phyloP scores from a whole-genome alignment of 1,140 invertebrate genomes.

The Lepidostoma basale region DNA sequence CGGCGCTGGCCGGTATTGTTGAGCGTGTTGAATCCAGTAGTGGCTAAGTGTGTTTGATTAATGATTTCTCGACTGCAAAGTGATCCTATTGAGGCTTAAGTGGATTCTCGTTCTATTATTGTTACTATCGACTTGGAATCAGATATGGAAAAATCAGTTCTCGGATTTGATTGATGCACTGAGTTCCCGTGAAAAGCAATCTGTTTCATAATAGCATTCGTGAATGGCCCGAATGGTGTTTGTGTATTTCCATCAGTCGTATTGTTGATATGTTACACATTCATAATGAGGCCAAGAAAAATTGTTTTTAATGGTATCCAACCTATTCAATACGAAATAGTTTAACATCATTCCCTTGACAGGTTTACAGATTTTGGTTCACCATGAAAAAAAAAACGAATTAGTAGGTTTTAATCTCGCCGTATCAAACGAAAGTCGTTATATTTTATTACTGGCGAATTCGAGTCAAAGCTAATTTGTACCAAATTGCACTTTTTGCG shows the following conservation, averaged over 20 bases:
- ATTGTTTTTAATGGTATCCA: not conserved
- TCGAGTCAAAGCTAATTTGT: not conserved
- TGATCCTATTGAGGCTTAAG: constrained; percentile 44
- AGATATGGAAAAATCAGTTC: constrained; percentile 35
- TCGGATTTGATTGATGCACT: constrained; percentile 42
- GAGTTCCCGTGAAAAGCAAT: constrained; percentile 36
- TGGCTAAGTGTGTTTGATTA: constrained; percentile 42
- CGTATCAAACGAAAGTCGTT: not conserved
- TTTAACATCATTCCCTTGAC: not conserved
- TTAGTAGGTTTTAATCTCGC: not conserved
- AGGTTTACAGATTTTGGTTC: not conserved
- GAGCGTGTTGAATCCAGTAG: constrained; percentile 35
- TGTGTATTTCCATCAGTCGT: constrained; percentile 17
- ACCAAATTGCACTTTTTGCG: constrained; percentile 1
- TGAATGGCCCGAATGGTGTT: constrained; percentile 14
- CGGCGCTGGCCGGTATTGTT: constrained; percentile 22
- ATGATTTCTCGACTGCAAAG: constrained; percentile 39
- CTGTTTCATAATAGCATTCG: constrained; percentile 17
- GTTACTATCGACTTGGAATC: constrained; percentile 40
- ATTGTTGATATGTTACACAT: constrained; percentile 20
- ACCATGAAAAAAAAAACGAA: not conserved
- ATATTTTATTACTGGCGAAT: not conserved
- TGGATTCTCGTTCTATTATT: constrained; percentile 42
- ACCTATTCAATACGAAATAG: not conserved
- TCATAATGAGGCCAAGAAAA: not conserved